Conservation (phyloP, 2,797 vertebrate genomes). For the Rhabdomys pumilio region DNA sequence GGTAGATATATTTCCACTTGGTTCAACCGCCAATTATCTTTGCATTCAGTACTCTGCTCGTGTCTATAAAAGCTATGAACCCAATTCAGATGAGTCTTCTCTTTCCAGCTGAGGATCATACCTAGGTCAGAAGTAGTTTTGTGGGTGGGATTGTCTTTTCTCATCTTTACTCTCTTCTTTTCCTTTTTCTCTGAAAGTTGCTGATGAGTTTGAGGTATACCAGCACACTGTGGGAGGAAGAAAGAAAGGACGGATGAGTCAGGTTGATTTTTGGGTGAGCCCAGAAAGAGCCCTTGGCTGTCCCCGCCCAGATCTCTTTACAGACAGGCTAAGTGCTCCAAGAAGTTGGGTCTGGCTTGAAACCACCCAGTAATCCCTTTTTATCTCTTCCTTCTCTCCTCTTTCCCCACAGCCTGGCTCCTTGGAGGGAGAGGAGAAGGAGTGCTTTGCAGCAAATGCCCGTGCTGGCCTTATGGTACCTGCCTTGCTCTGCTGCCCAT, state of each 20-base stretch:
- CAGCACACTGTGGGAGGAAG: background rate
- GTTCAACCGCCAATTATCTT: background rate
- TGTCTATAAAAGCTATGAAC: background rate
- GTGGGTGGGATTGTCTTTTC: background rate
- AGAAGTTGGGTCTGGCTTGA: conserved; percentile 61
- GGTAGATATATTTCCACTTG: conserved; percentile 19
- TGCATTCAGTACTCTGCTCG: background rate
- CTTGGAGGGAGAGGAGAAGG: conserved; percentile 91
- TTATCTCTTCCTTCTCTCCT: conserved; percentile 85
- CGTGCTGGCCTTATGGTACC: conserved; percentile 93
- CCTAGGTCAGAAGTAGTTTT: background rate
- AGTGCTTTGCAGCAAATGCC: conserved; percentile 91
- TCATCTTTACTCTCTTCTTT: background rate
- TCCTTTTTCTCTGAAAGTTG: background rate
- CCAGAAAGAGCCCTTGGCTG: background rate
- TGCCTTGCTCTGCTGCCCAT: conserved; percentile 78
- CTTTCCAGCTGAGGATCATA: background rate
- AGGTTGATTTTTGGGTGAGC: background rate
- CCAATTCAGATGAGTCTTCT: background rate
- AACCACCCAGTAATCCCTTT: conserved; percentile 73
- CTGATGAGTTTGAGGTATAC: background rate
- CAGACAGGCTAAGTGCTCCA: fast-evolving
- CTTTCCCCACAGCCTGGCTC: conserved; percentile 89
- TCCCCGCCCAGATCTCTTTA: background rate
- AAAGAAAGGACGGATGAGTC: background rate